Evolutionary conservation across 2,888 invertebrate genomes (phyloP).

Genomic region (Euzetes globulus): DNA sequence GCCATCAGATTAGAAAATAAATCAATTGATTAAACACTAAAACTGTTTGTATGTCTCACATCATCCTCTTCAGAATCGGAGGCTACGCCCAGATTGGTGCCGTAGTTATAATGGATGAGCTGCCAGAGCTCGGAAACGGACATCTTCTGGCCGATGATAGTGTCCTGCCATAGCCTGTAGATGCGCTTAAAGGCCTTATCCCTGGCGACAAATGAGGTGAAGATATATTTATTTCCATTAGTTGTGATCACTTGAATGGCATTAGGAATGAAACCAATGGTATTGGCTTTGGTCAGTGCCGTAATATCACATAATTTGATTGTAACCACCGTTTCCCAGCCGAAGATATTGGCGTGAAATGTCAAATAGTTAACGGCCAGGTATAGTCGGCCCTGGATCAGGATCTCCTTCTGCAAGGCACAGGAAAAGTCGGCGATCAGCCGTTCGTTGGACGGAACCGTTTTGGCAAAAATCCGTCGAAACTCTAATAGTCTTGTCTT

Average conservation of each 20-base stretch:
- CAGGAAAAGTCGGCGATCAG: conserved; percentile 73
- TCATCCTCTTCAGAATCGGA: conserved; percentile 21
- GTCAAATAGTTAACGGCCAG: conserved; percentile 90
- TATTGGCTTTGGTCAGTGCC: conserved; percentile 89
- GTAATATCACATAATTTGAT: conserved; percentile 84
- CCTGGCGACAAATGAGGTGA: conserved; percentile 85
- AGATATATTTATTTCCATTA: conserved; percentile 75
- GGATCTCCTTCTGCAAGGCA: conserved; percentile 89
- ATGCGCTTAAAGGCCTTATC: conserved; percentile 94
- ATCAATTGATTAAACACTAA: neutral
- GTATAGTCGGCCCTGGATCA: conserved; percentile 90
- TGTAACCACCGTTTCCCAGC: conserved; percentile 83
- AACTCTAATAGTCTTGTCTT: conserved; percentile 89
- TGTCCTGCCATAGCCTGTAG: conserved; percentile 88
- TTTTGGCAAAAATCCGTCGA: conserved; percentile 64
- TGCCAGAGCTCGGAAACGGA: neutral
- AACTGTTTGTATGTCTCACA: neutral
- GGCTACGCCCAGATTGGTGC: neutral
- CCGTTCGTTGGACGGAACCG: conserved; percentile 24
- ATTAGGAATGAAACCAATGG: conserved; percentile 85
- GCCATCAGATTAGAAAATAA: too few relatives aligned
- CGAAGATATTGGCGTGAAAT: conserved; percentile 95
- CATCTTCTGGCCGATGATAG: conserved; percentile 10
- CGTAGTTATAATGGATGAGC: conserved; percentile 43
- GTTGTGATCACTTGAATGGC: conserved; percentile 75